Evolutionary conservation across 92 coral and sea anemone species (phyloP).

Genomic region (Epizoanthus scotinus): DNA sequence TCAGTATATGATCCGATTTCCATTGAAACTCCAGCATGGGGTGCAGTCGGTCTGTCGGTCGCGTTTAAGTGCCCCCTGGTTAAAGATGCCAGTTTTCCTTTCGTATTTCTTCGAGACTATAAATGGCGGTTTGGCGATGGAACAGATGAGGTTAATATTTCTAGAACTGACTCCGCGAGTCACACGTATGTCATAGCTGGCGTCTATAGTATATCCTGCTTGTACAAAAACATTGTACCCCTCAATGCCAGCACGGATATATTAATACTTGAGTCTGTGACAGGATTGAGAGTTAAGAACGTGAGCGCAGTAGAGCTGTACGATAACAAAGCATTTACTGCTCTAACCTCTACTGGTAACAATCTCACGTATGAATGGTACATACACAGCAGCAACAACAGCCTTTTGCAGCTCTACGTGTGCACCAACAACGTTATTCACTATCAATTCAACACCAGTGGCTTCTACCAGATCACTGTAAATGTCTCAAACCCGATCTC

Average conservation of each 20-base stretch:
- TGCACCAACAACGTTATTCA: constrained; percentile 49
- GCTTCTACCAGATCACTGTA: constrained; percentile 60
- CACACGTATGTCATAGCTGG: constrained; percentile 68
- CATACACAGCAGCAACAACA: constrained; percentile 31
- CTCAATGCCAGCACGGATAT: constrained; percentile 45
- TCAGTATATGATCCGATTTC: constrained; percentile 56
- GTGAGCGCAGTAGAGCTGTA: constrained; percentile 68
- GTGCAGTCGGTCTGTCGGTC: constrained; percentile 4
- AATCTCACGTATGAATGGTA: constrained; percentile 81
- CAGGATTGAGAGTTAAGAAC: constrained; percentile 57
- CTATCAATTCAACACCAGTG: constrained; percentile 61
- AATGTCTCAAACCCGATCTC: constrained; percentile 84
- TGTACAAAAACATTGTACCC: constrained; percentile 15
- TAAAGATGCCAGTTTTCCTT: background rate
- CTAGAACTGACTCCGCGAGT: constrained; percentile 35
- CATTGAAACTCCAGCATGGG: constrained; percentile 48
- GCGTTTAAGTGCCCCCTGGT: constrained; percentile 50
- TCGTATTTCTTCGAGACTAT: constrained; percentile 11
- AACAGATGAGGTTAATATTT: constrained; percentile 11
- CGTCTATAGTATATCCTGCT: constrained; percentile 49
- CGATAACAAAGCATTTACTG: constrained; percentile 62
- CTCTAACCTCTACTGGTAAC: constrained; percentile 68
- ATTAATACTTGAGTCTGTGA: constrained; percentile 67
- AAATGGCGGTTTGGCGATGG: constrained; percentile 86
- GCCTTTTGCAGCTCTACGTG: constrained; percentile 37